Percentiles rank a stretch among this genome's conserved stretches.
These are phyloP conservation scores for Stenoptilia bipunctidactyla DNA, from an alignment of 2,888 invertebrate genomes.

Conservation along the genomic window DNA sequence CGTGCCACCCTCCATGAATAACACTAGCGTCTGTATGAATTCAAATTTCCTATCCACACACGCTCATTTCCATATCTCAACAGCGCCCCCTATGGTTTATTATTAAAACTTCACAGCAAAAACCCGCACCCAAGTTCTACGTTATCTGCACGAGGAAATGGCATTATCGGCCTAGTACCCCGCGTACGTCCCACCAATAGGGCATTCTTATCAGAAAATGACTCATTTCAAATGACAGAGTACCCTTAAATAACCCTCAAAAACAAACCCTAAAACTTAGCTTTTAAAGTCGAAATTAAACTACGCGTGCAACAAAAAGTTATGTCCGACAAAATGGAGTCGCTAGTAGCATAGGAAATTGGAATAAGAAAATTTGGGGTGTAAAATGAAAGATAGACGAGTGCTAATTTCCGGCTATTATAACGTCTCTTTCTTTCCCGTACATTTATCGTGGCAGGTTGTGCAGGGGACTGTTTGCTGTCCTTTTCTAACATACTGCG, in stretches of 20 bases:
- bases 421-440: conserved; percentile 69
- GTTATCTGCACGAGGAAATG: conserved; percentile 63
- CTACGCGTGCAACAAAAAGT: conserved; percentile 19
- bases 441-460: conserved; percentile 58
- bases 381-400: conserved; percentile 83
- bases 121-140: conserved; percentile 59
- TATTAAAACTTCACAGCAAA: conserved; percentile 63
- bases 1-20: conserved; percentile 21
- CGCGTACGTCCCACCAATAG: conserved; percentile 71
- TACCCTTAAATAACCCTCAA: conserved; percentile 53
- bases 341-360: conserved; percentile 73
- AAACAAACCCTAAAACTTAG: conserved; percentile 35
- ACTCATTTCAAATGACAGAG: conserved; percentile 78
- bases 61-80: conserved; percentile 68
- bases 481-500: conserved; percentile 53
- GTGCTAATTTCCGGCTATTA: conserved; percentile 78
- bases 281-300: conserved; percentile 17
- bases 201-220: conserved; percentile 80
- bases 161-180: conserved; percentile 61
- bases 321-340: conserved; percentile 37
- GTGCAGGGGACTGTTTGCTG: conserved; percentile 42
- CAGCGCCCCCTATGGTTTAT: conserved; percentile 59
- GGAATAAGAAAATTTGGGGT: conserved; percentile 84
- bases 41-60: conserved; percentile 70
- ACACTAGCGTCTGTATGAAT: conserved; percentile 69